phyloP scores from a whole-genome alignment of 2,888 invertebrate species.

The Caenorhabditis wallacei region DNA sequence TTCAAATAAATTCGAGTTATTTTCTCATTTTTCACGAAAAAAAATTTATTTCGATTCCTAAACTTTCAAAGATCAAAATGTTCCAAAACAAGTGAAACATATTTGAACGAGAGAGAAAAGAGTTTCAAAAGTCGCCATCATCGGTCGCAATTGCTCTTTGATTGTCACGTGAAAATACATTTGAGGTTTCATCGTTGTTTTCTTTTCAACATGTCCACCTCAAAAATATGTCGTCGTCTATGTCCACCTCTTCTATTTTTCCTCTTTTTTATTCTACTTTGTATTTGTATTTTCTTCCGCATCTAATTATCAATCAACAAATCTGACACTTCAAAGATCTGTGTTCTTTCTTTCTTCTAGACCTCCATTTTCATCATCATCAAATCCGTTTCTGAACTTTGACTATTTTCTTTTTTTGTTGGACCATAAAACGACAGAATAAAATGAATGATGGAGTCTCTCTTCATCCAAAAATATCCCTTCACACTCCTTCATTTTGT shows the following conservation, averaged over 20 bases:
- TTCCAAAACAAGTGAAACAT: slow-evolving; percentile 5
- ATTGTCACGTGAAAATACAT: slow-evolving; percentile 49
- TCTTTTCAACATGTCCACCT: slow-evolving; percentile 20
- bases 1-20: no score
- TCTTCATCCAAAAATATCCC: slow-evolving; percentile 36
- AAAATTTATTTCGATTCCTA: background rate
- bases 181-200: slow-evolving; percentile 29
- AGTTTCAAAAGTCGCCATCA: slow-evolving; percentile 21
- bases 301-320: slow-evolving; percentile 45
- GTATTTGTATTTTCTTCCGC: slow-evolving; percentile 6
- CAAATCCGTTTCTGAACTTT: slow-evolving; percentile 30
- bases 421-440: slow-evolving; percentile 32
- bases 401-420: slow-evolving; percentile 18
- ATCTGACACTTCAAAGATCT: slow-evolving; percentile 23
- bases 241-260: slow-evolving; percentile 12
- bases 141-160: slow-evolving; percentile 53
- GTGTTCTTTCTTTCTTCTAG: background rate
- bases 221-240: slow-evolving; percentile 41
- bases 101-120: background rate
- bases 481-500: slow-evolving; percentile 21
- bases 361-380: background rate
- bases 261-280: background rate
- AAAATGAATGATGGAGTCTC: slow-evolving; percentile 1
- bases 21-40: no score
- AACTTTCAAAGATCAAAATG: background rate